These are phyloP conservation scores for Polypedilum pembai DNA, from an alignment of 1,140 invertebrate genomes.

Conservation along the genomic window DNA sequence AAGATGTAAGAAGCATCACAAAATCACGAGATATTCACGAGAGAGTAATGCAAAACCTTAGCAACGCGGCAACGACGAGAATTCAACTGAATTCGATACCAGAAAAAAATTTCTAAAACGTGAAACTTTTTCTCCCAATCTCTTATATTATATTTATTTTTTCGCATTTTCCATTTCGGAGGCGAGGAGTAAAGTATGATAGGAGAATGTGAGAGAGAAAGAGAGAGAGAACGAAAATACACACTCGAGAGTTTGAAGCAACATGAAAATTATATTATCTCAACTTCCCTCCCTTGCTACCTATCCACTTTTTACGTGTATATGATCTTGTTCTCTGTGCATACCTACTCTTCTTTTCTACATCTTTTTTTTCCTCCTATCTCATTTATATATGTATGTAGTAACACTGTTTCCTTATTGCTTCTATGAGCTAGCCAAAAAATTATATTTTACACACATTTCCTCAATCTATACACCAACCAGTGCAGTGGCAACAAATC, in stretches of 20 bases:
- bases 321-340: background rate
- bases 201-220: background rate
- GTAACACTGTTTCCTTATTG: too few relatives aligned
- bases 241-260: background rate
- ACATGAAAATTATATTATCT: slow-evolving; percentile 23
- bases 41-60: slow-evolving; percentile 27
- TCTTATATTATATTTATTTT: background rate
- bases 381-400: too few relatives aligned
- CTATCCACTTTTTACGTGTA: background rate
- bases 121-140: slow-evolving; percentile 5
- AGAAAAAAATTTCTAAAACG: slow-evolving; percentile 28
- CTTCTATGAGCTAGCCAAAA: too few relatives aligned
- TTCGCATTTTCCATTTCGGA: background rate
- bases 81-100: slow-evolving; percentile 27
- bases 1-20: slow-evolving; percentile 3
- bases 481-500: too few relatives aligned
- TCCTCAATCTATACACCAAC: too few relatives aligned
- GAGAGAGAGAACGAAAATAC: background rate
- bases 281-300: slow-evolving; percentile 1
- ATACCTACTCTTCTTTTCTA: background rate
- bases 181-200: background rate
- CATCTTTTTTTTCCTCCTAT: background rate
- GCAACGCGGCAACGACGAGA: slow-evolving; percentile 25
- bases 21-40: slow-evolving; percentile 26
- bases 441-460: too few relatives aligned